These are phyloP conservation scores for Rhabditoides inermis DNA, from an alignment of 2,888 invertebrate genomes.

Conservation along the genomic window DNA sequence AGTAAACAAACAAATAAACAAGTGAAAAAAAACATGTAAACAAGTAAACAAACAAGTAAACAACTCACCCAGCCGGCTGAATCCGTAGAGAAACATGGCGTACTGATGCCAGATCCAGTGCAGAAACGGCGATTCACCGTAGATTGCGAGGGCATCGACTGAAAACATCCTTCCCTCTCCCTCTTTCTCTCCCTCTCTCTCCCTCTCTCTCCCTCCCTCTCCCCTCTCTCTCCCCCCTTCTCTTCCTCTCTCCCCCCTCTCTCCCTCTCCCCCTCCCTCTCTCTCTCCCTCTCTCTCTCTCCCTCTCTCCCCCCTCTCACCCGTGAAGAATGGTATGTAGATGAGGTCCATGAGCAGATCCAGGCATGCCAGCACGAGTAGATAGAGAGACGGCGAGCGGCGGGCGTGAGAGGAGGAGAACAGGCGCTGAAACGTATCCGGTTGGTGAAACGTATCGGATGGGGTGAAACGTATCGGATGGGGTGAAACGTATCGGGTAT, in stretches of 20 bases:
- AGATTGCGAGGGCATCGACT: conserved; percentile 40
- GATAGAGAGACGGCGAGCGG: conserved; percentile 33
- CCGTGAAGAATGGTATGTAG: conserved; percentile 44
- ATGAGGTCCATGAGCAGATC: conserved; percentile 43
- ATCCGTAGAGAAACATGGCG: conserved; percentile 37
- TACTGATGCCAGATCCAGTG: conserved; percentile 43
- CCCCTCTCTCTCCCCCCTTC: conserved; percentile 7
- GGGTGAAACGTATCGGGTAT: no score
- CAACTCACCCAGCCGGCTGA: conserved; percentile 31
- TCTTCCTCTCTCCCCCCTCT: not conserved
- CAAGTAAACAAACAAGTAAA: no score
- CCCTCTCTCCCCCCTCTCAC: not conserved
- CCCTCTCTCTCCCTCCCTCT: not conserved
- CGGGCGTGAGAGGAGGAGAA: no score
- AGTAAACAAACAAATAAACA: no score
- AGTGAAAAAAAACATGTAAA: no score
- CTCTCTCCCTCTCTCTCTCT: not conserved
- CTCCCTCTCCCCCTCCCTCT: not conserved
- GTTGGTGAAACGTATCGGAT: no score
- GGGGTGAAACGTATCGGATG: no score
- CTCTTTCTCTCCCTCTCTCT: not conserved
- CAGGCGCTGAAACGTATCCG: no score
- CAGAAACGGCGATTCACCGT: conserved; percentile 29
- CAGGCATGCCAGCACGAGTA: conserved; percentile 30
- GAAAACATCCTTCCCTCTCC: not conserved